Evolutionary conservation across 2,113 vertebrate species (phyloP), one percentile per base, ranked within the genome.

Genomic region (Barbus barbus): DNA sequence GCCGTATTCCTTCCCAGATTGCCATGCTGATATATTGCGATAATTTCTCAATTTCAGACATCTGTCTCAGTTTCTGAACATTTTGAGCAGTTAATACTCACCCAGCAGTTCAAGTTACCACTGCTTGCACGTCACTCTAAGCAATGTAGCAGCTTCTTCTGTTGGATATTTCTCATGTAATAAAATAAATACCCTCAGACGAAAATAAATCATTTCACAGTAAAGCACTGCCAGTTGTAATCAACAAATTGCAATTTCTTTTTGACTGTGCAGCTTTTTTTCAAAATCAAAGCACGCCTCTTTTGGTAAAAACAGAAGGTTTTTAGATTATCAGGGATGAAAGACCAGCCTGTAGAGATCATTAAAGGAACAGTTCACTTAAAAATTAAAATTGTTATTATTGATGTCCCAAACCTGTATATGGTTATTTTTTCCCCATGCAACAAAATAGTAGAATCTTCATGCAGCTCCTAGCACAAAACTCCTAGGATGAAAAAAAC

Each of bases 31-130:
- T 22, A 65, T 63, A 67, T 33, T 67, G 31, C 3, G 3, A 67
- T 69, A 69, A 69, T 69, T 69, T 33, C 18, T 69, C 65, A 22
- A 36, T 69, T 69, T 67, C 65, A 67, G 65, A 67, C 8, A 22
- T 67, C 65, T 67, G 65, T 7, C 16, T 36, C 18, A 36, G n/a
- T n/a, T n/a, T n/a, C n/a, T n/a, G n/a, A n/a, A n/a, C n/a, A n/a
- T n/a, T n/a, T n/a, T n/a, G n/a, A n/a, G n/a, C n/a, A n/a, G 65
- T 69, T 67, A 4, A 31, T 67, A 67, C 63, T 36, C 65, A 69
- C 65, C 65, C 65, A 69, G 65, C 31, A 69, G 65, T 22, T 69
- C 18, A 69, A 22, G 31, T 69, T 69, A 69, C 65, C 31, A 36
- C 65, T 22, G 8, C 31, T 69, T 22, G 31, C 31, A 69, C 11